Conservation (phyloP, 2,888 invertebrate genomes). For the Lycocerus yunnanus region DNA sequence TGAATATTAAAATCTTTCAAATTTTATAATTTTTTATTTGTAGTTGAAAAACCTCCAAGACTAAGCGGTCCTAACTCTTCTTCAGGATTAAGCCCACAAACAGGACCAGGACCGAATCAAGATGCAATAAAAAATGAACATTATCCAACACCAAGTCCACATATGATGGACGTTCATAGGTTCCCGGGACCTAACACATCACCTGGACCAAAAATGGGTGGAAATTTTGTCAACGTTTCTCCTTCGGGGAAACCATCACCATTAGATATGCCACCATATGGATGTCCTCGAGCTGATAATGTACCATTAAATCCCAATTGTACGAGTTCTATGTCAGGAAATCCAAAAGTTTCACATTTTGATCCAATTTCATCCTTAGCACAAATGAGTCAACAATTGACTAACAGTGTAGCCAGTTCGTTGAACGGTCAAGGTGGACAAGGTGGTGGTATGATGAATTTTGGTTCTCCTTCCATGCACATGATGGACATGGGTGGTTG, state of each 20-base stretch:
- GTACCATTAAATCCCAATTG: constrained; percentile 71
- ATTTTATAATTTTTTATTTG: background rate
- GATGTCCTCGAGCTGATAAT: constrained; percentile 62
- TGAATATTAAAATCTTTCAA: background rate
- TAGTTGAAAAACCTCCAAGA: constrained; percentile 51
- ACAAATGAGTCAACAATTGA: constrained; percentile 92
- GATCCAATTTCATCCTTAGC: constrained; percentile 93
- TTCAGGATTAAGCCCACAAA: constrained; percentile 53
- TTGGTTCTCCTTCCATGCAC: constrained; percentile 59
- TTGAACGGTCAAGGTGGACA: constrained; percentile 60
- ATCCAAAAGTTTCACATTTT: constrained; percentile 72
- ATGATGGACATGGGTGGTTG: constrained; percentile 56
- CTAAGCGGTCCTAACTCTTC: constrained; percentile 46
- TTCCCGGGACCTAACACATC: constrained; percentile 58
- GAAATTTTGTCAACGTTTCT: constrained; percentile 55
- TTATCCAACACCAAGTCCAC: constrained; percentile 52
- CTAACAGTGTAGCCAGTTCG: constrained; percentile 72
- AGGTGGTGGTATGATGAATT: constrained; percentile 61
- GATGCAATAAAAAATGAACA: constrained; percentile 52
- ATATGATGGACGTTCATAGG: constrained; percentile 58
- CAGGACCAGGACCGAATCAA: constrained; percentile 51
- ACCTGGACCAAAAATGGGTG: constrained; percentile 53
- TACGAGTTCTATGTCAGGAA: constrained; percentile 60
- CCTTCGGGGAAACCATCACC: constrained; percentile 52
- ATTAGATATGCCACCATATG: constrained; percentile 53